These are phyloP conservation scores for Selene dorsalis DNA, from an alignment of 2,797 vertebrate genomes.

Conservation along the genomic window DNA sequence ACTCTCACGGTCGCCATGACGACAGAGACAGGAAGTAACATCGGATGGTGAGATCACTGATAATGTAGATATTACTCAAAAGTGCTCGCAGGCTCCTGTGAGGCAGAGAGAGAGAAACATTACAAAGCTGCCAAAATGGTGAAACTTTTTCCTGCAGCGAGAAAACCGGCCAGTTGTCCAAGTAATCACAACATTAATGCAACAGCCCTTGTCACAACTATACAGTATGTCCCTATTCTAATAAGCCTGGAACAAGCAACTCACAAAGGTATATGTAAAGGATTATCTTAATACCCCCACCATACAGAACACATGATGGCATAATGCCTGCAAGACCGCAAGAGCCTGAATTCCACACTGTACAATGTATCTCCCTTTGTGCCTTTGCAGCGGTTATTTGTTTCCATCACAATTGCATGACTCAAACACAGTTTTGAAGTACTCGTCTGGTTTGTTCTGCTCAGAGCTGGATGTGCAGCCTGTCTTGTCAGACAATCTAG, in stretches of 20 bases:
- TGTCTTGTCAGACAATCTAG: background rate
- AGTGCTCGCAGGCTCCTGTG: conserved; percentile 30
- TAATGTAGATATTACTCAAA: background rate
- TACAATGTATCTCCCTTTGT: background rate
- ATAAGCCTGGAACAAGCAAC: conserved; percentile 44
- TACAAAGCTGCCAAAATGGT: background rate
- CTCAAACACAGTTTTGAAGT: background rate
- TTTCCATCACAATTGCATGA: conserved; percentile 15
- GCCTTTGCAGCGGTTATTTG: background rate
- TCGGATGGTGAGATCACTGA: conserved; percentile 38
- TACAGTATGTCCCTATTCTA: conserved; percentile 51
- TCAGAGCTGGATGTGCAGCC: background rate
- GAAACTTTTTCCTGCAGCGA: background rate
- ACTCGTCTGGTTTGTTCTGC: background rate
- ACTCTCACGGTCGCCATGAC: conserved; percentile 45
- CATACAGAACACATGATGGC: conserved; percentile 72
- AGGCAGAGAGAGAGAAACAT: conserved; percentile 6
- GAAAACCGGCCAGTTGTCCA: conserved; percentile 15
- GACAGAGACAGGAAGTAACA: conserved; percentile 49
- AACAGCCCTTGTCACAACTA: conserved; percentile 26
- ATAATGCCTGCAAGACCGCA: conserved; percentile 56
- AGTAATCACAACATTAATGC: conserved; percentile 34
- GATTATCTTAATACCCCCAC: conserved; percentile 74
- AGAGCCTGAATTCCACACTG: conserved; percentile 6
- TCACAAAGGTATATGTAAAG: conserved; percentile 52